These are phyloP conservation scores for Tragelaphus buxtoni DNA, from an alignment of 2,113 vertebrate genomes.

Conservation along the genomic window DNA sequence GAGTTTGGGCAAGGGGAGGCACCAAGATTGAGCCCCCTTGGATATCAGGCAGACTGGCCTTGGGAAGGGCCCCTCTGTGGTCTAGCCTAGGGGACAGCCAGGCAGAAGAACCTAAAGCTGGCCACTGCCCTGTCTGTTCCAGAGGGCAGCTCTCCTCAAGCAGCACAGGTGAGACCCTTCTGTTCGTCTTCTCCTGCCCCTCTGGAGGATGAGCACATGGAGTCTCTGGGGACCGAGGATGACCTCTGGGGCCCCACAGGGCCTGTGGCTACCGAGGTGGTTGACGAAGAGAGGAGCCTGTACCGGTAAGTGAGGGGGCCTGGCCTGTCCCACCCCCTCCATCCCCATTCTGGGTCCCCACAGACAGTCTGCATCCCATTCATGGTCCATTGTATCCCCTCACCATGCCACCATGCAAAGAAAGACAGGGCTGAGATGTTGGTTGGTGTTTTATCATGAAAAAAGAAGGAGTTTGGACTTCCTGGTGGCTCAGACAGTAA, in stretches of 20 bases:
- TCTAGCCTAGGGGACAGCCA: accelerated
- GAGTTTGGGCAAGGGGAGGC: background rate
- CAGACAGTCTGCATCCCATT: too few relatives aligned
- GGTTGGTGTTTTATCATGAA: background rate
- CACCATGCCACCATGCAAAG: background rate
- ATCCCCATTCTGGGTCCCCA: too few relatives aligned
- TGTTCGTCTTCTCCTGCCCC: background rate
- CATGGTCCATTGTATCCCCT: accelerated
- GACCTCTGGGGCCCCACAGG: constrained; percentile 4
- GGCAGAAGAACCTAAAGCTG: background rate
- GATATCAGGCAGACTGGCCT: background rate
- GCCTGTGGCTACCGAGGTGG: background rate
- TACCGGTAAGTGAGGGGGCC: constrained; percentile 16
- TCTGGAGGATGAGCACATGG: accelerated
- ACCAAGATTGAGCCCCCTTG: background rate
- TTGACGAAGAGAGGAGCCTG: background rate
- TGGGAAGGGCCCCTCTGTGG: background rate
- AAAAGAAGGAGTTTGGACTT: background rate
- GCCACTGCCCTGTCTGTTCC: background rate
- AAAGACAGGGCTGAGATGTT: background rate
- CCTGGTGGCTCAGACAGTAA: too few relatives aligned
- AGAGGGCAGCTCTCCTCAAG: background rate
- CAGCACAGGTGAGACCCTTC: accelerated
- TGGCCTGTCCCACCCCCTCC: background rate
- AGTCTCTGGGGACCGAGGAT: background rate